Evolutionary conservation across 2,888 invertebrate genomes (phyloP).

Genomic region (Hemaris fuciformis): DNA sequence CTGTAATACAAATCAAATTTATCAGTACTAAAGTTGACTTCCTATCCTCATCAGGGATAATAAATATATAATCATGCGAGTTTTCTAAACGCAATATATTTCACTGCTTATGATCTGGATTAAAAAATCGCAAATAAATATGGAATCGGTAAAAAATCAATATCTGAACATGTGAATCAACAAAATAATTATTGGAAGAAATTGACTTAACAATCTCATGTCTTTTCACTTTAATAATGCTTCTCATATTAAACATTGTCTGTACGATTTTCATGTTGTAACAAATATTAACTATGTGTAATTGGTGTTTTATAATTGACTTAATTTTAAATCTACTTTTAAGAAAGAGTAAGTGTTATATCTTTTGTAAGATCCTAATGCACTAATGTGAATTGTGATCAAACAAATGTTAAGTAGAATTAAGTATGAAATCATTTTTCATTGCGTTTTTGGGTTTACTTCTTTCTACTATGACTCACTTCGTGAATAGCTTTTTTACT

Average conservation of each 20-base stretch:
- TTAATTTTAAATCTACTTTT: neutral
- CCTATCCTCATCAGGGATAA: no score
- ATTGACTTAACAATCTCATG: no score
- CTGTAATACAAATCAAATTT: neutral
- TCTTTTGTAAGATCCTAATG: neutral
- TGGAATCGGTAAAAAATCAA: no score
- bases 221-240: neutral
- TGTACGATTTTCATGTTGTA: neutral
- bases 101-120: no score
- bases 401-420: neutral
- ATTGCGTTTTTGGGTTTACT: neutral
- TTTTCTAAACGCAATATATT: no score
- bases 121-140: no score
- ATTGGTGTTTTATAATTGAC: constrained; percentile 6
- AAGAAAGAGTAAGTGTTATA: neutral
- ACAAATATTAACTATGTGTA: neutral
- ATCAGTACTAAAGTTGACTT: neutral
- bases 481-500: neutral
- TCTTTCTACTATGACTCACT: neutral
- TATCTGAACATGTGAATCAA: no score
- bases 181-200: no score
- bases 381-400: neutral
- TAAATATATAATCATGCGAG: neutral
- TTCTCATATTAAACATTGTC: neutral
- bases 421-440: neutral